These are phyloP conservation scores for Sylvicapra grimmia DNA, from an alignment of 2,113 vertebrate species.

Conservation along the genomic window DNA sequence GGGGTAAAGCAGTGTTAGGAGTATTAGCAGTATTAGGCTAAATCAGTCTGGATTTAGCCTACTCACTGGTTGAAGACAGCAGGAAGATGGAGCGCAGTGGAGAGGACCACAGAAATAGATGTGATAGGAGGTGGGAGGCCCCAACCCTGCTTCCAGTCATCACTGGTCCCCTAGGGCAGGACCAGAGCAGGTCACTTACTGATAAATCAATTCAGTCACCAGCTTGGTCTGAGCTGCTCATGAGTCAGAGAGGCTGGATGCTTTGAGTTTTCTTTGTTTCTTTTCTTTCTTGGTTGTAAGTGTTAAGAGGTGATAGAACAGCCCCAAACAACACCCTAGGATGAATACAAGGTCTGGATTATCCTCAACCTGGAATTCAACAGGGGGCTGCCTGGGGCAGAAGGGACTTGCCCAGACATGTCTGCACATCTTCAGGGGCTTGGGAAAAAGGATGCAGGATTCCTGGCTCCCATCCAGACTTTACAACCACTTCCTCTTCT, in stretches of 20 bases:
- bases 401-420: no score
- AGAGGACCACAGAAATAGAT: not conserved
- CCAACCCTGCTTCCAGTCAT: rapidly evolving
- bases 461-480: not conserved
- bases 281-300: not conserved
- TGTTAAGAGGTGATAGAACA: not conserved
- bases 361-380: not conserved
- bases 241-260: not conserved
- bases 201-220: not conserved
- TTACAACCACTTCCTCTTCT: not conserved
- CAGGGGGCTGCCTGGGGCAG: not conserved
- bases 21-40: no score
- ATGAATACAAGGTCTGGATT: not conserved
- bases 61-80: not conserved
- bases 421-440: not conserved
- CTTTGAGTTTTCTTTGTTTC: not conserved
- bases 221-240: not conserved
- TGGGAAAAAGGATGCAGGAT: not conserved
- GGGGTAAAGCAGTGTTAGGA: not conserved
- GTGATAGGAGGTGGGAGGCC: rapidly evolving
- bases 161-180: not conserved
- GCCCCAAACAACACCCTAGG: no score
- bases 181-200: not conserved
- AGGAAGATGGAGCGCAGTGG: rapidly evolving
- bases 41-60: not conserved